phyloP scores from a whole-genome alignment of 2,113 vertebrate genomes.

The Gracilinanus agilis region DNA sequence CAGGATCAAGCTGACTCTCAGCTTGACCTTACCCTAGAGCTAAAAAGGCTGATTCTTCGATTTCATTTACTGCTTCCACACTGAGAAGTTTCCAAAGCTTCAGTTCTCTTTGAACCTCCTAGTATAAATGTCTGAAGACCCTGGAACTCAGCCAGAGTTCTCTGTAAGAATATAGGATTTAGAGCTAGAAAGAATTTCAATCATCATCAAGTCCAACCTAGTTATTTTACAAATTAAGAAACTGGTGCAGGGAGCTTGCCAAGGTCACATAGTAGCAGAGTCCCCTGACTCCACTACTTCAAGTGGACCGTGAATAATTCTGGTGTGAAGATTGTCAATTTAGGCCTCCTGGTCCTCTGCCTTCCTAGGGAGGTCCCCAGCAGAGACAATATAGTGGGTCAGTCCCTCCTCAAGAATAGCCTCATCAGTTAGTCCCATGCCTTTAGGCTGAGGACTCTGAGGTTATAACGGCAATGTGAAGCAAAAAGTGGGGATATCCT shows the following conservation, averaged over 20 bases:
- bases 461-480: constrained; percentile 71
- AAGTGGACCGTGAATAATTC: too few species aligned
- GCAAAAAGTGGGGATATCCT: constrained; percentile 68
- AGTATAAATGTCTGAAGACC: not conserved
- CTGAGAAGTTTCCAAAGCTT: too few species aligned
- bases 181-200: not conserved
- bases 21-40: too few species aligned
- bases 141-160: not conserved
- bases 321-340: not conserved
- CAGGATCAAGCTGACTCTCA: too few species aligned
- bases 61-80: too few species aligned
- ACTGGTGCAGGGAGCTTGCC: not conserved
- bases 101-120: too few species aligned
- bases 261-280: not conserved
- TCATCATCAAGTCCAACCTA: not conserved
- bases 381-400: constrained; percentile 77
- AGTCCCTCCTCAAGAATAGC: constrained; percentile 70
- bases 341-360: constrained; percentile 77
- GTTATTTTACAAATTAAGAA: not conserved
- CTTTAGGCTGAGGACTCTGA: constrained; percentile 78
- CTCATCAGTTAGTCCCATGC: constrained; percentile 66
- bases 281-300: too few species aligned
- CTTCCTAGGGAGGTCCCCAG: constrained; percentile 69
- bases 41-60: too few species aligned
- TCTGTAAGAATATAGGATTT: not conserved